Conservation (phyloP, 2,113 vertebrate genomes). For the Otis tarda region DNA sequence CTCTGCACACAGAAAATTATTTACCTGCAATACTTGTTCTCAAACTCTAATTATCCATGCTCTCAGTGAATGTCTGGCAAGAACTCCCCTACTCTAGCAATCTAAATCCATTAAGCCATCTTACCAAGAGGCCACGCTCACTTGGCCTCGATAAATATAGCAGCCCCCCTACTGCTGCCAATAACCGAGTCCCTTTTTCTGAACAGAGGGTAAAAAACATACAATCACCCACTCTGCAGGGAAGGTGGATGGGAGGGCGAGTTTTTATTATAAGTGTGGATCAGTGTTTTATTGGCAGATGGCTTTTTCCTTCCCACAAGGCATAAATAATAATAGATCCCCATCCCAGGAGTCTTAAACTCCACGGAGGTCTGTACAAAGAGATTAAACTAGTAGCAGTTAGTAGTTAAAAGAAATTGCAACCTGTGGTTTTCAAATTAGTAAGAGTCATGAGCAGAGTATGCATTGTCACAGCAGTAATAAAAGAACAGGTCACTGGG, state of each 20-base stretch:
- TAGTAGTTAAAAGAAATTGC: conserved; percentile 47
- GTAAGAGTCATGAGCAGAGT: conserved; percentile 39
- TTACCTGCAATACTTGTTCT: background rate
- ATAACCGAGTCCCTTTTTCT: conserved; percentile 23
- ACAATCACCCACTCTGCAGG: conserved; percentile 55
- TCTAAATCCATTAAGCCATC: conserved; percentile 44
- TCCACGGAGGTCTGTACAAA: conserved; percentile 49
- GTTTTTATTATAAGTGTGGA: conserved; percentile 58
- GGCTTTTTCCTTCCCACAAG: conserved; percentile 37
- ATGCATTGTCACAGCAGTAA: background rate
- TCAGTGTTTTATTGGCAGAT: conserved; percentile 63
- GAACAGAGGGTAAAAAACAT: conserved; percentile 35
- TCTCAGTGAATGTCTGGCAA: background rate
- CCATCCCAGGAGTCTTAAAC: conserved; percentile 25
- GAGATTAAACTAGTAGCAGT: conserved; percentile 64
- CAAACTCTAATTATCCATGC: conserved; percentile 7
- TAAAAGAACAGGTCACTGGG: background rate
- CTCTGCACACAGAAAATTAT: background rate
- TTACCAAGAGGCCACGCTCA: conserved; percentile 47
- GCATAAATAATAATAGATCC: conserved; percentile 52
- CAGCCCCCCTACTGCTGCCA: conserved; percentile 26
- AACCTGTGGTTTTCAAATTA: conserved; percentile 66
- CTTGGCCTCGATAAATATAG: conserved; percentile 58
- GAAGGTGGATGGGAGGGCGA: background rate
- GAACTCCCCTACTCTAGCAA: background rate